phyloP scores from a whole-genome alignment of 2,888 invertebrate genomes.

The Tenthredo scrophulariae region DNA sequence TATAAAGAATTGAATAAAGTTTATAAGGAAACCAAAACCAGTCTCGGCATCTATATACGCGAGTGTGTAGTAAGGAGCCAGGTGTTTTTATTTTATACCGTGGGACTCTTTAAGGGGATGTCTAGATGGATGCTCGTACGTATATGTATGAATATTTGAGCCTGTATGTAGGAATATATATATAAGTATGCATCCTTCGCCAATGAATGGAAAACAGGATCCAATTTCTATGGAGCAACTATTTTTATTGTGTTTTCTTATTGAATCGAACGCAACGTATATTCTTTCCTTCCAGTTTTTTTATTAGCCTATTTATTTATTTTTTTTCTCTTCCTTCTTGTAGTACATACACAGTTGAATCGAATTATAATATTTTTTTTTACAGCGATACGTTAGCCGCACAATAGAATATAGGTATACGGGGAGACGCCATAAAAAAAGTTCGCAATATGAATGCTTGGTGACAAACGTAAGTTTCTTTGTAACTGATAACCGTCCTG shows the following conservation, averaged over 20 bases:
- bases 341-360: constrained; percentile 2
- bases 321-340: not conserved
- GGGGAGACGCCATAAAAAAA: constrained; percentile 35
- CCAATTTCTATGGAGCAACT: constrained; percentile 70
- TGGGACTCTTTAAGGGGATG: constrained; percentile 72
- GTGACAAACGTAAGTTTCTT: constrained; percentile 45
- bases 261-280: constrained; percentile 66
- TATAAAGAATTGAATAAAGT: constrained; percentile 76
- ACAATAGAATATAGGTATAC: constrained; percentile 47
- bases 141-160: constrained; percentile 52
- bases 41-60: constrained; percentile 58
- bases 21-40: constrained; percentile 71
- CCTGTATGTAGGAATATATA: constrained; percentile 53
- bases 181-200: constrained; percentile 49
- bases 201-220: constrained; percentile 76
- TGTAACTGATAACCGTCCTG: constrained; percentile 22
- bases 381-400: constrained; percentile 51
- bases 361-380: constrained; percentile 53
- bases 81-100: constrained; percentile 73
- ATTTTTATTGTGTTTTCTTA: constrained; percentile 72
- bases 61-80: constrained; percentile 64
- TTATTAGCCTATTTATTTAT: not conserved
- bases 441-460: constrained; percentile 30
- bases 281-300: constrained; percentile 46
- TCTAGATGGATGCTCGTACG: constrained; percentile 68